Evolutionary conservation across 2,797 vertebrate species (phyloP), one percentile per base, ranked within the genome.

Genomic region (Notoglanidium macrostoma): DNA sequence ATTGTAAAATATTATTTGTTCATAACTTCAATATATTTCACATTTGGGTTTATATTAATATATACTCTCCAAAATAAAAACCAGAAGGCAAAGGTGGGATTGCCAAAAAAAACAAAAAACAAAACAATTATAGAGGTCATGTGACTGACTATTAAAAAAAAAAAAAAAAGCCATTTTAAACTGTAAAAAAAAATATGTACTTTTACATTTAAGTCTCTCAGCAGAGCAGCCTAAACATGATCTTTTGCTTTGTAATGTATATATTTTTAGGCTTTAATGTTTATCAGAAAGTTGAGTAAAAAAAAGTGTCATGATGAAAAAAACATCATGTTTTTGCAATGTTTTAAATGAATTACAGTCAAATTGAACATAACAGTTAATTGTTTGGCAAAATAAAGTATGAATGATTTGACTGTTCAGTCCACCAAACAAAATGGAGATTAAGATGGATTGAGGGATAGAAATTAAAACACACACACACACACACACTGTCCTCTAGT

Each of bases 401-500:
- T 57, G 11, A 26, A n/a, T 61, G 12, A 44, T 61, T 40, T n/a
- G 77, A 40, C 32, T 79, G 77, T 15, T 59, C 12, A 8, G 11
- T 26, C 51, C 8, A 35, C 15, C 9, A 11, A 57, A 59, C 51
- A 77, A 32, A 12, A 23, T 74, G 40, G 21, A 51, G 73, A 29
- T 35, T 8, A 32, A 54, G 51, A 29, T n/a, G 74, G 17, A 10
- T 54, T 85, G 40, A 83, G 82, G 46, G 29, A 65, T 51, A 49
- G 32, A 35, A 77, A 57, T 87, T 8, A 32, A 44, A 84, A 40
- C 49, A 79, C 77, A 79, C 54, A 57, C 17, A 55, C 76, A 57
- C 51, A 35, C 19, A 40, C 32, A 40, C 19, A 80, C 51, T 23
- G 54, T 40, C 3, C 79, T 59, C 35, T 9, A 19, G 8, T 83